phyloP scores from a whole-genome alignment of 2,797 vertebrate genomes.

The Aselliscus stoliczkanus region DNA sequence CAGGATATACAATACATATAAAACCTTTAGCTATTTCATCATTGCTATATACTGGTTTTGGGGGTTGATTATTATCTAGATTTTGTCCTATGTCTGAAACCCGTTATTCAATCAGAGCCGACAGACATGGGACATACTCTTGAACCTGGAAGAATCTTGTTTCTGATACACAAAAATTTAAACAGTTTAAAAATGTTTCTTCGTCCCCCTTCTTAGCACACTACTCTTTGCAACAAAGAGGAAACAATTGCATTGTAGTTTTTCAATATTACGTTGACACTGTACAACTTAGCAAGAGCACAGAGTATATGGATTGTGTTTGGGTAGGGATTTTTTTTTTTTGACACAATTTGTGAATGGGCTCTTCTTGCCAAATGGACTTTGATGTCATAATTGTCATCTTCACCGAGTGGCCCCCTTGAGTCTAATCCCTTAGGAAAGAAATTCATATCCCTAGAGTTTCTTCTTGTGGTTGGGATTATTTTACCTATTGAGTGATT shows the following conservation, averaged over 20 bases:
- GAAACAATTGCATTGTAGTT: not conserved
- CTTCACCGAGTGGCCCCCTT: not conserved
- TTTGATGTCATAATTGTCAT: not conserved
- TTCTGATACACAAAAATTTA: not conserved
- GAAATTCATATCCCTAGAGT: not conserved
- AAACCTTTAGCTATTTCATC: not conserved
- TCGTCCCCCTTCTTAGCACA: not conserved
- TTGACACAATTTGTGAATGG: not conserved
- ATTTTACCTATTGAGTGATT: not conserved
- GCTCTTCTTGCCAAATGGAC: not conserved
- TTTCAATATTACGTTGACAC: not conserved
- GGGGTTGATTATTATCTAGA: not conserved
- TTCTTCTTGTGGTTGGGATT: not conserved
- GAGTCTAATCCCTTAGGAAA: not conserved
- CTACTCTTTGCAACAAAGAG: not conserved
- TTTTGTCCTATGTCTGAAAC: not conserved
- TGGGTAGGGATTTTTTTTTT: not conserved
- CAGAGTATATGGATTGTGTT: not conserved
- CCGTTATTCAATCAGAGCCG: not conserved
- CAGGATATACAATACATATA: not conserved
- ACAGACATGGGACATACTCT: not conserved
- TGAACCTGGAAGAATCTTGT: not conserved
- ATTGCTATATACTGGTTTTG: not conserved
- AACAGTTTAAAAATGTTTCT: not conserved
- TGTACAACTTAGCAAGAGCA: not conserved